Percentiles rank a stretch among this genome's conserved stretches.
phyloP scores from a whole-genome alignment of 2,888 invertebrate genomes.

The Oxystoma pomonae region DNA sequence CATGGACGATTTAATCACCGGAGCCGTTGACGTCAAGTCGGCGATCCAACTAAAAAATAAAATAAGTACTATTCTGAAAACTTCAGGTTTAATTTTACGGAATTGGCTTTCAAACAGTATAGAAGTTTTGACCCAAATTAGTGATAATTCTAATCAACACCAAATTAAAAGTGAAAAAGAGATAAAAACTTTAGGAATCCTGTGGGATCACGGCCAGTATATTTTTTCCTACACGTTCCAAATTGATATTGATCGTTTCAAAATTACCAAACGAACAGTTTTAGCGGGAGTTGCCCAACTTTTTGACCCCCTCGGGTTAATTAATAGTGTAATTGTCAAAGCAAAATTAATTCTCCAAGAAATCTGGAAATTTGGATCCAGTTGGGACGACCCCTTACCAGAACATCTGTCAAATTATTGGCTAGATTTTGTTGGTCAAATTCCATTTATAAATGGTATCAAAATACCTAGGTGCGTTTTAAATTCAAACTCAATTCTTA shows the following conservation, averaged over 20 bases:
- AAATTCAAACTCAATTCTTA: not conserved
- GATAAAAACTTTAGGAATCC: not conserved
- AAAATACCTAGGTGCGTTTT: not conserved
- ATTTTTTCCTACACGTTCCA: not conserved
- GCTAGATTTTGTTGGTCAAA: not conserved
- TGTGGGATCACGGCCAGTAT: not conserved
- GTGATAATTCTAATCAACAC: not conserved
- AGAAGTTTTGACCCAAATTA: not conserved
- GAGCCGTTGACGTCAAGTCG: no score
- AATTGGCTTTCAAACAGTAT: not conserved
- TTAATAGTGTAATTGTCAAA: not conserved
- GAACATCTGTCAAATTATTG: not conserved
- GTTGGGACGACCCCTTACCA: not conserved
- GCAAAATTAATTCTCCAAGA: not conserved
- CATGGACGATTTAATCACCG: no score
- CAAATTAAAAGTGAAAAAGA: not conserved
- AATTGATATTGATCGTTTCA: not conserved
- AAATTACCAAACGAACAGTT: not conserved
- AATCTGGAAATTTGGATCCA: not conserved
- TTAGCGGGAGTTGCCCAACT: not conserved
- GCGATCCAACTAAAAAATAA: no score
- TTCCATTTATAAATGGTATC: not conserved
- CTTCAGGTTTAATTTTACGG: slow-evolving; percentile 2
- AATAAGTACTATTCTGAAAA: not conserved
- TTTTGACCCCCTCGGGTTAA: not conserved